Conservation (phyloP, 2,113 vertebrate genomes). For the Crotalus viridis region DNA sequence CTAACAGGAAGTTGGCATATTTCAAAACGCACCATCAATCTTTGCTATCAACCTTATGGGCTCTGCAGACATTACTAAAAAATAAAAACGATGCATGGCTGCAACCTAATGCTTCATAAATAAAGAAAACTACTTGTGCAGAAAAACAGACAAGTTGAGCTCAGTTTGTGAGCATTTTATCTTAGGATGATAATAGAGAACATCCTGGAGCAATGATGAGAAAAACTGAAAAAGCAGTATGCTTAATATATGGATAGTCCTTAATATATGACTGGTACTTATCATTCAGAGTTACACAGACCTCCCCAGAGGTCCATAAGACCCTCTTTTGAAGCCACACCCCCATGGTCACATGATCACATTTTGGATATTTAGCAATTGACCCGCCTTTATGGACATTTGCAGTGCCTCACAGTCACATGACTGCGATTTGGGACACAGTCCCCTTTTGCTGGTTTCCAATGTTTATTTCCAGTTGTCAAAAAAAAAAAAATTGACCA, state of each 20-base stretch:
- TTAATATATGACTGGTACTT: background rate
- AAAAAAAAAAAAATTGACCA: background rate
- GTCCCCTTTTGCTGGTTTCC: background rate
- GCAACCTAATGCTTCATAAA: background rate
- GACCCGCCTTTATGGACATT: background rate
- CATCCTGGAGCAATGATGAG: background rate
- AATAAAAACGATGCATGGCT: background rate
- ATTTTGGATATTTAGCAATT: background rate
- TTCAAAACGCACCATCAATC: background rate
- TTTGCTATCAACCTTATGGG: background rate
- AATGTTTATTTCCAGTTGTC: background rate
- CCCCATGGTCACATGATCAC: background rate
- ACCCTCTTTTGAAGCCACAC: background rate
- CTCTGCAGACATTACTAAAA: background rate
- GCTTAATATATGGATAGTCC: background rate
- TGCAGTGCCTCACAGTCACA: background rate
- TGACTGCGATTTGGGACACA: background rate
- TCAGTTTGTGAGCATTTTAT: background rate
- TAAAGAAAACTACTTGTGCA: background rate
- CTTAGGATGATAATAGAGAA: background rate
- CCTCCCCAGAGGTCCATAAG: background rate
- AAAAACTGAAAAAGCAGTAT: background rate
- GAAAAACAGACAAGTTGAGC: background rate
- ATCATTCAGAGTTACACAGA: background rate
- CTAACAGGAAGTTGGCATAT: background rate